Conservation (phyloP, 2,113 vertebrate genomes). For the Chaetura pelagica region DNA sequence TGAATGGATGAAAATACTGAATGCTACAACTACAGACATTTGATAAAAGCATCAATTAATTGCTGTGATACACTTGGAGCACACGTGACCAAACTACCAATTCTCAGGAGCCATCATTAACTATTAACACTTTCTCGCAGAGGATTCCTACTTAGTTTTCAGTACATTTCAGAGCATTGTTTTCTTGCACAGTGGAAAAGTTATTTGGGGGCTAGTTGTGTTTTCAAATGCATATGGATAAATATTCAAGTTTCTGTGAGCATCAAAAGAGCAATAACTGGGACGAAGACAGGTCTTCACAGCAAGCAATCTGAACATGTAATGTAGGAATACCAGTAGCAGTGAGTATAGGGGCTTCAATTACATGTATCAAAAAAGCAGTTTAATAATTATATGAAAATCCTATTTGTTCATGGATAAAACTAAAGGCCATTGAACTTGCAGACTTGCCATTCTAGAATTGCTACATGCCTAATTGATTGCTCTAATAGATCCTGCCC, state of each 20-base stretch:
- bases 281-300: not conserved
- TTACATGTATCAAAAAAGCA: not conserved
- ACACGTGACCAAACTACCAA: not conserved
- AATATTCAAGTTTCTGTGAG: not conserved
- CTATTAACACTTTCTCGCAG: fast-evolving
- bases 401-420: not conserved
- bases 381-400: not conserved
- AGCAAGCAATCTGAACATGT: not conserved
- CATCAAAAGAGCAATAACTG: not conserved
- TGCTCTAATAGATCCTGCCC: not conserved
- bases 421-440: not conserved
- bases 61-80: not conserved
- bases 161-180: not conserved
- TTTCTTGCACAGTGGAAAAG: not conserved
- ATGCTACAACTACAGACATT: not conserved
- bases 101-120: not conserved
- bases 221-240: not conserved
- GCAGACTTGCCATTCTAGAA: not conserved
- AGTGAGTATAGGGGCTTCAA: not conserved
- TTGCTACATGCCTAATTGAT: not conserved
- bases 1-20: not conserved
- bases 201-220: not conserved
- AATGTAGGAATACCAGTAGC: not conserved
- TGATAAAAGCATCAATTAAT: not conserved
- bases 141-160: not conserved